Evolutionary conservation across 35 echinoderm and acorn worm genomes (phyloP), one percentile per base, ranked within the genome.

Genomic region (Apostichopus californicus): DNA sequence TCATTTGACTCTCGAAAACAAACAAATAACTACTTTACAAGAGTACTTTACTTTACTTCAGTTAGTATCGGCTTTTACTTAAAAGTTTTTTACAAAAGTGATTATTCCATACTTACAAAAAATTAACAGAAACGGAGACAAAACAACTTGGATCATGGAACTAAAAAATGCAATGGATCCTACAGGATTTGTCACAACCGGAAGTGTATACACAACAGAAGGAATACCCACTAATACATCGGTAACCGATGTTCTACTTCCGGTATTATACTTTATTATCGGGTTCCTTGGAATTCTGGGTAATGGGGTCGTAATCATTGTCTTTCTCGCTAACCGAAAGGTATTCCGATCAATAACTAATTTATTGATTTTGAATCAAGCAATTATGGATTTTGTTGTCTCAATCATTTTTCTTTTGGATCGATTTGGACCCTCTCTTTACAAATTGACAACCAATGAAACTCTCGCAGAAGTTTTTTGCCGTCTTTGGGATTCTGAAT

Each of bases 341-440:
- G 73, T 91, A n/a, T 98, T 98, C 68, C 78, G 83, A 15, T 95
- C 96, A 10, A 89, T 95, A 5, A 98, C 96, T 8, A 95, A 95
- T 73, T 57, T 94, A 75, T 70, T 98, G 21, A 98, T 98, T 83
- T 77, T 98, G 21, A 98, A 98, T 57, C 96, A 98, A 53, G 93
- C 94, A 4, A 34, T 98, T 14, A 95, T 98, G 68, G 94, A 98
- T 80, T 92, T 98, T 12, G 46, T 95, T 8, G 94, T 93, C 25
- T 92, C 96, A 1, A 94, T 95, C 5, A 28, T 98, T 23, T 98
- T 98, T 71, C 90, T 98, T 4, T 23, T 92, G 8, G 82, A 95
- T 14, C 92, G 88, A 1, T 83, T 96, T 10, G 79, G 80, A 55
- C 92, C 80, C 73, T 34, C 78, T 2, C 54, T 91, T 4, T 61